A percentile compares a stretch with the other conserved stretches of the same genome.
Evolutionary conservation across 2,113 vertebrate genomes (phyloP).

Genomic region (Stegostoma tigrinum): DNA sequence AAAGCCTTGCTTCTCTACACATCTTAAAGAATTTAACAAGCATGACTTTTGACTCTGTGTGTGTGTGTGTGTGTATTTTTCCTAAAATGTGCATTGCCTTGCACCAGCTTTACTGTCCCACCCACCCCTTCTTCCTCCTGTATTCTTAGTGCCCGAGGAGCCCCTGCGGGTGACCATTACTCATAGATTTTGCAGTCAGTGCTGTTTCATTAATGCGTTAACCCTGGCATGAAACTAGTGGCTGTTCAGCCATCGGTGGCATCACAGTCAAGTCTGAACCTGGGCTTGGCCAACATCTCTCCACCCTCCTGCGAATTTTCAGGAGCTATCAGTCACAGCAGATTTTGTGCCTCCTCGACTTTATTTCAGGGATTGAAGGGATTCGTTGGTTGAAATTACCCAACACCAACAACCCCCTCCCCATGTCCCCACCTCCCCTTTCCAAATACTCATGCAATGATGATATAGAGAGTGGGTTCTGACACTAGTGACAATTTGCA

Average conservation of each 20-base stretch:
- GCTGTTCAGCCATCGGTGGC: not conserved
- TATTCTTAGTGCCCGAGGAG: not conserved
- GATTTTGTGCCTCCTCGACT: not conserved
- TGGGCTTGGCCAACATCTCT: not conserved
- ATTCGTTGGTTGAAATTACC: not conserved
- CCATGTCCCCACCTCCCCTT: too few relatives aligned
- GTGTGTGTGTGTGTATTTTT: too few relatives aligned
- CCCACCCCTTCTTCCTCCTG: not conserved
- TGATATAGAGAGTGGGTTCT: not conserved
- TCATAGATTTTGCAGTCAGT: not conserved
- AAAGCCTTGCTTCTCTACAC: not conserved
- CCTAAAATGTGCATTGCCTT: not conserved
- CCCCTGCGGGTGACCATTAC: not conserved
- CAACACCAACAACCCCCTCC: too few relatives aligned
- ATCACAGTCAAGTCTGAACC: not conserved
- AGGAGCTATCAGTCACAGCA: not conserved
- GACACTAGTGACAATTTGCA: not conserved
- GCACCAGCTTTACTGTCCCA: not conserved
- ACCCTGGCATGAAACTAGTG: not conserved
- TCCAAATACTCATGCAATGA: not conserved
- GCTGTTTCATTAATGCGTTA: not conserved
- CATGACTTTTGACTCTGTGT: not conserved
- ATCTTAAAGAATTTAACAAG: not conserved
- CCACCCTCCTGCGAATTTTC: not conserved
- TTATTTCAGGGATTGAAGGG: too few relatives aligned